Conservation (phyloP, 2,797 vertebrate genomes). For the Pelobates cultripes region DNA sequence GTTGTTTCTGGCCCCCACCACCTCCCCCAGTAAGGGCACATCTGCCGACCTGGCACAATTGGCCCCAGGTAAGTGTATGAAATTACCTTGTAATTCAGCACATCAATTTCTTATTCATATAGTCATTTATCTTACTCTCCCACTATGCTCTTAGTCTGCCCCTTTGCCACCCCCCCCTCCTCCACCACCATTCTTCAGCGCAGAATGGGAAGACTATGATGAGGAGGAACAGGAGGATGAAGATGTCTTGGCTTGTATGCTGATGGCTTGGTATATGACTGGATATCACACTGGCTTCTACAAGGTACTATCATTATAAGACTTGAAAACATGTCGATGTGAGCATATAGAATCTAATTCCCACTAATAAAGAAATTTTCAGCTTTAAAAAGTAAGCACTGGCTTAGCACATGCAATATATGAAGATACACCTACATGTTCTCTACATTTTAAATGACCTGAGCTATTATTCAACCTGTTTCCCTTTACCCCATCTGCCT, state of each 20-base stretch:
- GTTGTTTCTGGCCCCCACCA: constrained; percentile 54
- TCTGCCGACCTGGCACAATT: constrained; percentile 39
- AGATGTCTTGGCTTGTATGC: constrained; percentile 61
- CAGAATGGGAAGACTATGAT: constrained; percentile 47
- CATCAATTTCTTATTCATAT: neutral
- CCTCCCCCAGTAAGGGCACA: constrained; percentile 39
- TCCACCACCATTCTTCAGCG: constrained; percentile 37
- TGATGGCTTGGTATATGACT: constrained; percentile 75
- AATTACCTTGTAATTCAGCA: too few relatives aligned
- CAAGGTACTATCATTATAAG: constrained; percentile 59
- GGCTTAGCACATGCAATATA: too few relatives aligned
- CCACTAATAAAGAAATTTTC: too few relatives aligned
- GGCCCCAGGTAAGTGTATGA: constrained; percentile 41
- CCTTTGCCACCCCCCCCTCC: constrained; percentile 59
- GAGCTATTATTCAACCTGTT: too few relatives aligned
- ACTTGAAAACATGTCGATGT: too few relatives aligned
- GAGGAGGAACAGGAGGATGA: constrained; percentile 22
- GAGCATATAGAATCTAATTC: too few relatives aligned
- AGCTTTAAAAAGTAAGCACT: too few relatives aligned
- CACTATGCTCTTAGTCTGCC: constrained; percentile 32
- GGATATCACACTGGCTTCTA: constrained; percentile 74
- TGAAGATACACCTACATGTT: too few relatives aligned
- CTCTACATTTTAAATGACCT: too few relatives aligned
- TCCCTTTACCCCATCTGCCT: too few relatives aligned
- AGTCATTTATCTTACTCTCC: neutral